Conservation (phyloP, 2,888 invertebrate genomes). For the Phyllotreta striolata region DNA sequence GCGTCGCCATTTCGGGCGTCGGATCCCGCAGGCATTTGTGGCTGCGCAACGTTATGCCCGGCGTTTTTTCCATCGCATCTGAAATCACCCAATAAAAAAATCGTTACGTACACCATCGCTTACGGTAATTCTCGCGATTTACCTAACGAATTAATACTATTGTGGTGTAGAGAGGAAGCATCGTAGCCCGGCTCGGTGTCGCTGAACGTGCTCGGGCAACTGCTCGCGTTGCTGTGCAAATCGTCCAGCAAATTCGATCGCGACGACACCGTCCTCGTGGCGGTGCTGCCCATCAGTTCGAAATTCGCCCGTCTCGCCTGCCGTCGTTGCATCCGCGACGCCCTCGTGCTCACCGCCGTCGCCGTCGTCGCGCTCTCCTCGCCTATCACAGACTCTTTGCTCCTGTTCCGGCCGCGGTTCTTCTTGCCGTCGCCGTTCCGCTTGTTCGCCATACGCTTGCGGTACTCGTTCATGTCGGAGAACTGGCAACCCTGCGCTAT, state of each 20-base stretch:
- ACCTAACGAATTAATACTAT: slow-evolving; percentile 42
- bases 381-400: slow-evolving; percentile 49
- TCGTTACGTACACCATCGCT: no score
- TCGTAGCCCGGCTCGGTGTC: slow-evolving; percentile 60
- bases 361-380: slow-evolving; percentile 45
- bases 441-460: slow-evolving; percentile 37
- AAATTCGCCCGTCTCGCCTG: slow-evolving; percentile 58
- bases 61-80: slow-evolving; percentile 38
- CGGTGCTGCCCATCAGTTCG: slow-evolving; percentile 55
- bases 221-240: slow-evolving; percentile 61
- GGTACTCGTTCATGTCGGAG: slow-evolving; percentile 68
- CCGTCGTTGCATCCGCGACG: slow-evolving; percentile 58
- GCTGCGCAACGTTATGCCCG: slow-evolving; percentile 70
- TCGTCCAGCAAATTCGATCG: slow-evolving; percentile 60
- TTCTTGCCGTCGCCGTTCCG: slow-evolving; percentile 11
- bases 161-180: slow-evolving; percentile 58
- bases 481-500: slow-evolving; percentile 82
- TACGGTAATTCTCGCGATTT: no score
- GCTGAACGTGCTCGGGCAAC: slow-evolving; percentile 63
- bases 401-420: slow-evolving; percentile 24
- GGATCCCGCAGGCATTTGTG: slow-evolving; percentile 65
- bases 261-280: slow-evolving; percentile 54
- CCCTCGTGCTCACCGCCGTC: slow-evolving; percentile 50
- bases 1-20: slow-evolving; percentile 25
- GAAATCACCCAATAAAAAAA: slow-evolving; percentile 1